Percentiles rank a stretch among this genome's conserved stretches.
Evolutionary conservation across 2,113 vertebrate species (phyloP).

Genomic region (Halcyon senegalensis): DNA sequence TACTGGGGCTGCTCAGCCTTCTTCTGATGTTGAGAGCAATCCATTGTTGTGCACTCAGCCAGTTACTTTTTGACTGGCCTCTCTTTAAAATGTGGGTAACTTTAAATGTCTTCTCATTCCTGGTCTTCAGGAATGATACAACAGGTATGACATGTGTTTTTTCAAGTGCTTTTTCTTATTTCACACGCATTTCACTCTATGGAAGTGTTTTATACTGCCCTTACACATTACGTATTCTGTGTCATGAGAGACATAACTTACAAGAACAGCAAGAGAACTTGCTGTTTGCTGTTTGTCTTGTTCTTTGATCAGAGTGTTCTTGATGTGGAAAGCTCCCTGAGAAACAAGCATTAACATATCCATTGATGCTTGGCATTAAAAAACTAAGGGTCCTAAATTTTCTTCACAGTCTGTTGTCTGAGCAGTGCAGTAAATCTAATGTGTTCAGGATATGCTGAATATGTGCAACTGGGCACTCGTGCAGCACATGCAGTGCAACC

Average conservation of each 20-base stretch:
- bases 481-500: not conserved
- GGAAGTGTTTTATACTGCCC: not conserved
- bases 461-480: not conserved
- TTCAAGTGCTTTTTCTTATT: not conserved
- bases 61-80: not conserved
- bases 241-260: not conserved
- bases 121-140: not conserved
- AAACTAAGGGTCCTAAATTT: not conserved
- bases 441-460: not conserved
- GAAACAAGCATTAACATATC: not conserved
- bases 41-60: not conserved
- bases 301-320: not conserved
- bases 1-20: not conserved
- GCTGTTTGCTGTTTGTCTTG: not conserved
- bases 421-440: not conserved
- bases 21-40: not conserved
- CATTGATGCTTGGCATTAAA: not conserved
- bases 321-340: not conserved
- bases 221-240: not conserved
- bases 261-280: not conserved
- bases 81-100: not conserved
- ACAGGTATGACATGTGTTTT: not conserved
- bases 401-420: not conserved
- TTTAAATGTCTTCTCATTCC: not conserved
- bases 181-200: not conserved